These are phyloP conservation scores for Eupithecia abbreviata DNA, from an alignment of 2,888 invertebrate genomes.

Conservation along the genomic window DNA sequence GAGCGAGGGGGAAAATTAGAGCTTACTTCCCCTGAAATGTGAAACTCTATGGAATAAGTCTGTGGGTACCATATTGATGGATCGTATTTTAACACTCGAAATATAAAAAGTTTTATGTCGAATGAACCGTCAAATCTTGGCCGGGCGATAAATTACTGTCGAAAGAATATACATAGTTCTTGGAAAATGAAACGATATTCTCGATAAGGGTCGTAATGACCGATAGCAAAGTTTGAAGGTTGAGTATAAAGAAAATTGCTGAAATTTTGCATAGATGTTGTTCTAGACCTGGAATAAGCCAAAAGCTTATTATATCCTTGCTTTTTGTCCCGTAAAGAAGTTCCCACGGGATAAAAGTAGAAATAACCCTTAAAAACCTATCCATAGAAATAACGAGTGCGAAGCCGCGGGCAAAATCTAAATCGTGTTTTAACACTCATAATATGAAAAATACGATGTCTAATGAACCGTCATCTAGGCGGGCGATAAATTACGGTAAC, in stretches of 20 bases:
- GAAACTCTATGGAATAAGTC: constrained; percentile 26
- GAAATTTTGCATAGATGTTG: too few relatives aligned
- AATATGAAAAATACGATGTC: background rate
- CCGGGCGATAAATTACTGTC: background rate
- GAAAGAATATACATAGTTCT: constrained; percentile 7
- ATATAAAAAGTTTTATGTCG: background rate
- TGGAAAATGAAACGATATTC: constrained; percentile 19
- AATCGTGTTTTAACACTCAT: background rate
- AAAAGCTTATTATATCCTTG: too few relatives aligned
- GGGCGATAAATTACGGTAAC: background rate
- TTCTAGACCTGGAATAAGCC: too few relatives aligned
- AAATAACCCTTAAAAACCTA: too few relatives aligned
- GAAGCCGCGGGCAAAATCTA: too few relatives aligned
- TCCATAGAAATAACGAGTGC: too few relatives aligned
- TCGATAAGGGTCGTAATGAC: constrained; percentile 40
- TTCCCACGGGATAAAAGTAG: too few relatives aligned
- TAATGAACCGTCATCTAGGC: constrained; percentile 16
- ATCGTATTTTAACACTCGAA: background rate
- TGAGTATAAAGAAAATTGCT: constrained; percentile 35
- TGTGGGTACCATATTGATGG: constrained; percentile 8
- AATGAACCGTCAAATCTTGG: constrained; percentile 17
- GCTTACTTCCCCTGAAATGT: constrained; percentile 13
- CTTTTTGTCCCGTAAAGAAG: too few relatives aligned
- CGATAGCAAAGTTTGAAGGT: constrained; percentile 41
- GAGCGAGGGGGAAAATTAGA: constrained; percentile 13